Conservation (phyloP, 2,113 vertebrate species). For the Podocnemis expansa region DNA sequence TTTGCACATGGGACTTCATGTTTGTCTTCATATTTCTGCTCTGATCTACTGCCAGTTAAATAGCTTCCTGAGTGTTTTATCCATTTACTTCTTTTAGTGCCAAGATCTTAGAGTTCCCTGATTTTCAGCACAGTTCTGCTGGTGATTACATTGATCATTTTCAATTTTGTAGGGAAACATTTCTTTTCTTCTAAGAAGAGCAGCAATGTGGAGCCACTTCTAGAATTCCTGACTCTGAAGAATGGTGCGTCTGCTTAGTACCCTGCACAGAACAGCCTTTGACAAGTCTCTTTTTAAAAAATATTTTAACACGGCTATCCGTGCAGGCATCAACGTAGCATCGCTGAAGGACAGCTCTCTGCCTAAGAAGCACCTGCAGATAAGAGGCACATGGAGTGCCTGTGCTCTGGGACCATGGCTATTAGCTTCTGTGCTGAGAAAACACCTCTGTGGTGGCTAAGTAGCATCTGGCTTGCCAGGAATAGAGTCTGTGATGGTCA, state of each 20-base stretch:
- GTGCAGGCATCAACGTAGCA: neutral
- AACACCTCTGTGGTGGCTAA: accelerated
- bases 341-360: neutral
- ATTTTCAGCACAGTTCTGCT: neutral
- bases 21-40: neutral
- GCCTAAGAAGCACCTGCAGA: neutral
- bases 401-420: neutral
- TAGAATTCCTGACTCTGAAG: neutral
- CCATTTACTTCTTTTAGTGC: neutral
- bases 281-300: neutral
- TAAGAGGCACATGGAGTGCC: neutral
- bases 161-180: neutral
- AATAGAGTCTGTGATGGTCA: neutral
- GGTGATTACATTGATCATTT: neutral
- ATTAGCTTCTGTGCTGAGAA: neutral
- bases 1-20: neutral
- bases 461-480: accelerated
- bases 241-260: neutral
- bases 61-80: neutral
- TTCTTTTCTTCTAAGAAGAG: neutral
- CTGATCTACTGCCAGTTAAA: neutral
- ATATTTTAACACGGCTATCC: neutral
- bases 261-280: neutral
- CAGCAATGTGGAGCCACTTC: neutral
- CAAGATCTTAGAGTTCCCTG: neutral